Conservation (phyloP, 2,888 invertebrate species). For the Leptogaster cylindrica region DNA sequence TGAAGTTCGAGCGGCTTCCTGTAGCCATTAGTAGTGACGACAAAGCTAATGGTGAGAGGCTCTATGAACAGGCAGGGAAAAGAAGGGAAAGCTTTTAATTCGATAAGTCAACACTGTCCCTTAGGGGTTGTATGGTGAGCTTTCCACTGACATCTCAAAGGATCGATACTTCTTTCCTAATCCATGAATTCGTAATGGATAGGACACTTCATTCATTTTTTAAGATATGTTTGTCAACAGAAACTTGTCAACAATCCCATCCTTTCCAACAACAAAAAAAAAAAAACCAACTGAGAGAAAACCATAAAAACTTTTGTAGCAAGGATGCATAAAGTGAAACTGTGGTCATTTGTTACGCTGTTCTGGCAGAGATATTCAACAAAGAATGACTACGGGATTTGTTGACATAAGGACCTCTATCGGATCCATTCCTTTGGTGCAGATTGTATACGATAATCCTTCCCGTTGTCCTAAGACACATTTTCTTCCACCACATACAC, state of each 20-base stretch:
- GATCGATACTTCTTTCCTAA: constrained; percentile 42
- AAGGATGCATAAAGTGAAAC: no score
- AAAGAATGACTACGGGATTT: neutral
- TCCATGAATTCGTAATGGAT: constrained; percentile 40
- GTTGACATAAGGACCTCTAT: no score
- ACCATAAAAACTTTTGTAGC: no score
- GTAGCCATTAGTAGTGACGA: constrained; percentile 4
- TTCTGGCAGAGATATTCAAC: neutral
- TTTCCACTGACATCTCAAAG: neutral
- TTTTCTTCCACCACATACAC: no score
- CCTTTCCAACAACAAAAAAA: neutral
- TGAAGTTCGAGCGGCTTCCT: neutral
- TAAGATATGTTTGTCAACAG: neutral
- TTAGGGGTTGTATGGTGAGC: neutral
- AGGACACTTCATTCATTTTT: constrained; percentile 4
- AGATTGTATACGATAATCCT: no score
- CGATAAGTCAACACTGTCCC: constrained; percentile 24
- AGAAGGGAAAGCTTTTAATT: constrained; percentile 33
- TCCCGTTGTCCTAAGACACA: no score
- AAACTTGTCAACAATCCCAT: constrained; percentile 11
- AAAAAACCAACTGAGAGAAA: no score
- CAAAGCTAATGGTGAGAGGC: constrained; percentile 20
- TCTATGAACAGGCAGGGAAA: constrained; percentile 22
- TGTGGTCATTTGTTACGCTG: no score
- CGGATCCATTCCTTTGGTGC: no score